phyloP scores from a whole-genome alignment of 2,888 invertebrate genomes.

The Papilio elwesi region DNA sequence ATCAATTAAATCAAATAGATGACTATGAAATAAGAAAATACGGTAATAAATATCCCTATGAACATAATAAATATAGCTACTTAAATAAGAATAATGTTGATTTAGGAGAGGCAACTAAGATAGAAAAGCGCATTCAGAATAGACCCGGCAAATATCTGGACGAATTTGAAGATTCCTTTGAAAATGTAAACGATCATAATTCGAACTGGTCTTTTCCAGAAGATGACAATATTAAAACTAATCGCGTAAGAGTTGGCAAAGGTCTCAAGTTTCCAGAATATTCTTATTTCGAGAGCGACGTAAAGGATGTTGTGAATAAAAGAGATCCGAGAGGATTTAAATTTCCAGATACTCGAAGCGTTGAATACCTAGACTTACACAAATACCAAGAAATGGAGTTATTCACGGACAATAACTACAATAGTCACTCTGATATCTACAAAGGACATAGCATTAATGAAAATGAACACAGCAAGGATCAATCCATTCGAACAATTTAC shows the following conservation, averaged over 20 bases:
- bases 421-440: constrained; percentile 48
- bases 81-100: constrained; percentile 47
- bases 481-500: constrained; percentile 65
- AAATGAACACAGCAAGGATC: constrained; percentile 51
- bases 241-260: constrained; percentile 46
- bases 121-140: constrained; percentile 70
- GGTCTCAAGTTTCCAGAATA: constrained; percentile 51
- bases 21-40: constrained; percentile 43
- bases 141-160: constrained; percentile 50
- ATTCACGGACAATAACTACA: constrained; percentile 20
- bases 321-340: constrained; percentile 46
- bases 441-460: constrained; percentile 44
- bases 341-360: constrained; percentile 46
- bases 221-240: constrained; percentile 35
- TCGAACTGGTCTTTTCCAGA: constrained; percentile 67
- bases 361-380: constrained; percentile 18
- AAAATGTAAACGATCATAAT: constrained; percentile 45
- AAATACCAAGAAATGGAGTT: constrained; percentile 15
- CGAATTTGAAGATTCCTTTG: constrained; percentile 45
- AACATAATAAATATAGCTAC: constrained; percentile 49
- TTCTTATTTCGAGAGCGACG: constrained; percentile 35
- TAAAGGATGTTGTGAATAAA: constrained; percentile 24
- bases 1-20: constrained; percentile 40
- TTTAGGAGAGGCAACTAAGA: constrained; percentile 45
- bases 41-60: constrained; percentile 52